These are phyloP conservation scores for Sceloporus tristichus DNA, from an alignment of 2,113 vertebrate genomes.

Conservation along the genomic window DNA sequence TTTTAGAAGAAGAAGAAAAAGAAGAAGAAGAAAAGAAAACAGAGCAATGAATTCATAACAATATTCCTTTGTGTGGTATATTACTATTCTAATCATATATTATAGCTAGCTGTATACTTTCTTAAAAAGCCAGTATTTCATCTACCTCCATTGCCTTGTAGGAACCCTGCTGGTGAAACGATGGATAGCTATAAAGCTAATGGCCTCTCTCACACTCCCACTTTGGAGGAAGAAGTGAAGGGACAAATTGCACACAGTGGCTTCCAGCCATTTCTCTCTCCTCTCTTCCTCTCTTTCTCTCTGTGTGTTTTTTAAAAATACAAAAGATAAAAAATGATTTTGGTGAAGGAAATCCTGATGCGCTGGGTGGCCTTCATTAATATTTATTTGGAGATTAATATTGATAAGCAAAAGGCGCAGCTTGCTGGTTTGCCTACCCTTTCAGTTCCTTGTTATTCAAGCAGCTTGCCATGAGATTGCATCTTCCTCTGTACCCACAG, in stretches of 20 bases:
- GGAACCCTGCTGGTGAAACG: slow-evolving; percentile 67
- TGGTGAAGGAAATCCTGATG: slow-evolving; percentile 66
- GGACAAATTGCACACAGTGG: slow-evolving; percentile 65
- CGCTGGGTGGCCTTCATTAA: slow-evolving; percentile 73
- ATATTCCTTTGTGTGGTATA: slow-evolving; percentile 40
- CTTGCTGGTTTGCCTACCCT: slow-evolving; percentile 66
- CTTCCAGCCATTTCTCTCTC: slow-evolving; percentile 67
- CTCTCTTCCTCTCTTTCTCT: background rate
- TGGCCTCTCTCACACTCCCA: slow-evolving; percentile 66
- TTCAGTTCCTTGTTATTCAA: slow-evolving; percentile 74
- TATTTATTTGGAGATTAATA: slow-evolving; percentile 86
- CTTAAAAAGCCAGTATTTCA: slow-evolving; percentile 63
- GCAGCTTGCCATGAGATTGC: slow-evolving; percentile 75
- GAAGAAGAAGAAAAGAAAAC: background rate
- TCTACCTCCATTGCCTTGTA: slow-evolving; percentile 62
- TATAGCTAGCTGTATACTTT: slow-evolving; percentile 52
- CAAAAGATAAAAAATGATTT: slow-evolving; percentile 13
- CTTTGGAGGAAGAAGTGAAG: slow-evolving; percentile 52
- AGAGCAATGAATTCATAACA: slow-evolving; percentile 54
- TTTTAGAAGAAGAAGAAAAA: slow-evolving; percentile 42
- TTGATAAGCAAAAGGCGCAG: slow-evolving; percentile 76
- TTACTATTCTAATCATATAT: slow-evolving; percentile 66
- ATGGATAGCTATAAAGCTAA: slow-evolving; percentile 69
- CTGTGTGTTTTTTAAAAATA: slow-evolving; percentile 62
- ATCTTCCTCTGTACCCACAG: slow-evolving; percentile 73